Evolutionary conservation across 2,113 vertebrate species (phyloP), one percentile per base, ranked within the genome.

Genomic region (Mohoua ochrocephala): DNA sequence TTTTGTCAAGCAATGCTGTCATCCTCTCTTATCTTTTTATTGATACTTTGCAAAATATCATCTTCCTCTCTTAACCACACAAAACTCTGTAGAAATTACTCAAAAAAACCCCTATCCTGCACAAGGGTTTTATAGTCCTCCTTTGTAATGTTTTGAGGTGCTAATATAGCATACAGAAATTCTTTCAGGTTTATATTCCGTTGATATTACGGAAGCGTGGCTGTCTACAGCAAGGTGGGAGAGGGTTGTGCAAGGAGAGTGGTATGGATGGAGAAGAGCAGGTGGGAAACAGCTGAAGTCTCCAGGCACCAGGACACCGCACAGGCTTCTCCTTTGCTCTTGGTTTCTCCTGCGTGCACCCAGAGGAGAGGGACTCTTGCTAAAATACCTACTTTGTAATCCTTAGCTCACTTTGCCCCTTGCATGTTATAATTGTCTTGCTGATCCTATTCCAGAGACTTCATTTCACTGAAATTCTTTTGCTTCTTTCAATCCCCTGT

Each of bases 291-390:
- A 76, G 24, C 80, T 44, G 0, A 5, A 3, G 13, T 8, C 33
- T 27, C 4, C 30, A 35, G 39, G 14, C 53, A 13, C 4, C n/a
- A 23, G 57, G 71, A n/a, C 1, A 2, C 14, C n/a, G 50, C 28
- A 53, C 56, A 70, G 44, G 21, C 30, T 61, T 11, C 14, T 24
- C 31, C 28, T 60, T 27, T 44, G 69, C 37, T 65, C 60, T 30
- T 59, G 16, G 0, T 24, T 74, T 78, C 27, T 53, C 11, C 47
- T 68, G 2, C 1, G 0, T 8, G 12, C 23, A 20, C 44, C 23
- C 39, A n/a, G 35, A 81, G 37, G 10, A 84, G 50, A 78, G 8
- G 10, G 4, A 10, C 1, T 0, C n/a, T 24, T 49, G 23, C 39
- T 41, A 11, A 54, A 91, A 39, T 7, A 33, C 7, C 9, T 39